Percentiles rank a stretch among this genome's conserved stretches.
Evolutionary conservation across 1,140 invertebrate genomes (phyloP).

Genomic region (Calliopsis andreniformis): DNA sequence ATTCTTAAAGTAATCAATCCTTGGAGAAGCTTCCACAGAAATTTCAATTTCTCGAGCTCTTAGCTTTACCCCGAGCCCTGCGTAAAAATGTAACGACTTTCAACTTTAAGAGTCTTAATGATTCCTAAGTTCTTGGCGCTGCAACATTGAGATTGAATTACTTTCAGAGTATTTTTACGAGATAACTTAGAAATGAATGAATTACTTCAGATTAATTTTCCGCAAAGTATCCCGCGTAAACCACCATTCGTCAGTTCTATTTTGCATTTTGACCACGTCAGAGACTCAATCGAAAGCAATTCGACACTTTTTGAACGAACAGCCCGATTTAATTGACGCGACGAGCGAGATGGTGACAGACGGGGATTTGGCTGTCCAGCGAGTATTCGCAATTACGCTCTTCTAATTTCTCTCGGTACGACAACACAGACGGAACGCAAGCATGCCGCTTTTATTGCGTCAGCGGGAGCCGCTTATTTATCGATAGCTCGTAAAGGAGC

Average conservation of each 20-base stretch:
- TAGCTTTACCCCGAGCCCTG: too few species aligned
- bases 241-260: too few species aligned
- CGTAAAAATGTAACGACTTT: not conserved
- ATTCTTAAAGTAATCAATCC: conserved; percentile 11
- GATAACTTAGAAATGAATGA: too few species aligned
- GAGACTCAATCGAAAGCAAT: not conserved
- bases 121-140: too few species aligned
- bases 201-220: too few species aligned
- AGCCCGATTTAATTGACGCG: conserved; percentile 20
- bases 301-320: not conserved
- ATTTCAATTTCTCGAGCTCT: not conserved
- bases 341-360: not conserved
- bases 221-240: too few species aligned
- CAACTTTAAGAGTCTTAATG: not conserved
- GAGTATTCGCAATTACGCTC: conserved; percentile 49
- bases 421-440: conserved; percentile 1
- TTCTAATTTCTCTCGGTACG: conserved; percentile 34
- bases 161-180: too few species aligned
- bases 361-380: not conserved
- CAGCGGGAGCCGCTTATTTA: conserved; percentile 52
- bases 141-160: too few species aligned
- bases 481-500: conserved; percentile 61
- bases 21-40: not conserved
- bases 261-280: too few species aligned
- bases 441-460: conserved; percentile 45